These are phyloP conservation scores for Sycophila sp. DNA, from an alignment of 1,140 invertebrate species.

Conservation along the genomic window DNA sequence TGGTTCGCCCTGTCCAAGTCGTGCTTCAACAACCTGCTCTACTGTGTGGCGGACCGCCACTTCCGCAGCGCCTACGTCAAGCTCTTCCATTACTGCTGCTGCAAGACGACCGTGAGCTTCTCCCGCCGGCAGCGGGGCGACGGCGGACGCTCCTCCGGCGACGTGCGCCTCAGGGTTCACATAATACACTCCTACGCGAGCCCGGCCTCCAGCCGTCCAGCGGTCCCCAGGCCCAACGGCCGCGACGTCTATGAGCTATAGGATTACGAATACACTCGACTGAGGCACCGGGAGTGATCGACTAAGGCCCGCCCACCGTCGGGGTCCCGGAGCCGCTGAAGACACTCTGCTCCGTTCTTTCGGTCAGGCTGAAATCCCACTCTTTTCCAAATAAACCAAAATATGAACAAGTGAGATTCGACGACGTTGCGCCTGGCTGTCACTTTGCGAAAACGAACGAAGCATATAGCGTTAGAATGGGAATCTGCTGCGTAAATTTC, in stretches of 20 bases:
- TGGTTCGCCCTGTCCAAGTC: slow-evolving; percentile 78
- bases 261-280: slow-evolving; percentile 5
- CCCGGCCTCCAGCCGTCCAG: slow-evolving; percentile 63
- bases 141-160: slow-evolving; percentile 68
- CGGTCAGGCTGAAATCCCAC: too few relatives aligned
- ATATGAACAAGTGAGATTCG: too few relatives aligned
- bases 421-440: too few relatives aligned
- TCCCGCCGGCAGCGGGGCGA: slow-evolving; percentile 71
- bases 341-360: too few relatives aligned
- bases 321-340: not conserved
- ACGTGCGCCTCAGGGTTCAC: slow-evolving; percentile 75
- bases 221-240: slow-evolving; percentile 49
- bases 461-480: too few relatives aligned
- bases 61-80: slow-evolving; percentile 81
- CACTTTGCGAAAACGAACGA: too few relatives aligned
- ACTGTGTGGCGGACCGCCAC: slow-evolving; percentile 73
- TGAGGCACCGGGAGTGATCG: not conserved
- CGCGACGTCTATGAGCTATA: slow-evolving; percentile 72
- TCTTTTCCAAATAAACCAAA: too few relatives aligned
- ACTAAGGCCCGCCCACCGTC: not conserved
- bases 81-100: slow-evolving; percentile 85
- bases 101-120: slow-evolving; percentile 80
- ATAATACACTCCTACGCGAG: slow-evolving; percentile 80
- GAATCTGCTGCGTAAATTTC: too few relatives aligned
- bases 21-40: slow-evolving; percentile 75